Conservation (phyloP, 2,113 vertebrate species). For the Bambusicola thoracicus region DNA sequence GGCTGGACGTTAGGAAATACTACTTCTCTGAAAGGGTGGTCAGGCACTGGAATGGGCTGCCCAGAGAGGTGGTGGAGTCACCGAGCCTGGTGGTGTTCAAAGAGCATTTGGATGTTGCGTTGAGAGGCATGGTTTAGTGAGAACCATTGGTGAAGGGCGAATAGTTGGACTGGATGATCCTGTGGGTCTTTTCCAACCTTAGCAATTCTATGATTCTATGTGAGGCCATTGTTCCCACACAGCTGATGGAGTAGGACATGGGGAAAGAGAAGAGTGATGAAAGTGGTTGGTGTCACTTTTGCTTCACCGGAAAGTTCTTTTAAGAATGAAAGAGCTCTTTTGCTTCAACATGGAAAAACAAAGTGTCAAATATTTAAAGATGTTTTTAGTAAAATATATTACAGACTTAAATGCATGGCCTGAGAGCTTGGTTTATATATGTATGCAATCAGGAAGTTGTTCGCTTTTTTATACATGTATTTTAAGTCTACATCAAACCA, state of each 20-base stretch:
- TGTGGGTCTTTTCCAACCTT: too few relatives aligned
- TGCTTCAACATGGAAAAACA: neutral
- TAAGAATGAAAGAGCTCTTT: neutral
- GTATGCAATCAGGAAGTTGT: neutral
- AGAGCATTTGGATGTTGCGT: too few relatives aligned
- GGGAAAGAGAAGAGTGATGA: neutral
- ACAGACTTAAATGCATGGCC: neutral
- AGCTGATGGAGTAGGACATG: neutral
- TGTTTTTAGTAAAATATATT: neutral
- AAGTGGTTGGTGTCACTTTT: neutral
- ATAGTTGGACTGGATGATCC: too few relatives aligned
- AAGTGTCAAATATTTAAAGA: neutral
- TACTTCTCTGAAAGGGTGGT: too few relatives aligned
- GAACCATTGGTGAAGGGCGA: too few relatives aligned
- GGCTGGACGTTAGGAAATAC: too few relatives aligned
- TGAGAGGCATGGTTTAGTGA: too few relatives aligned
- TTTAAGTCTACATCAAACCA: neutral
- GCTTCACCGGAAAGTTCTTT: neutral
- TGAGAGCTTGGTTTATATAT: neutral
- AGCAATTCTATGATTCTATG: too few relatives aligned
- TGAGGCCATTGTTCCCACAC: neutral
- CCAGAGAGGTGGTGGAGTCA: too few relatives aligned
- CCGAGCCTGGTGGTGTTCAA: too few relatives aligned
- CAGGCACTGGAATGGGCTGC: too few relatives aligned
- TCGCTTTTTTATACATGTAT: neutral